Percentiles rank a stretch among this genome's conserved stretches.
phyloP scores from a whole-genome alignment of 2,888 invertebrate genomes.

The Zygothrica quintamaculata region DNA sequence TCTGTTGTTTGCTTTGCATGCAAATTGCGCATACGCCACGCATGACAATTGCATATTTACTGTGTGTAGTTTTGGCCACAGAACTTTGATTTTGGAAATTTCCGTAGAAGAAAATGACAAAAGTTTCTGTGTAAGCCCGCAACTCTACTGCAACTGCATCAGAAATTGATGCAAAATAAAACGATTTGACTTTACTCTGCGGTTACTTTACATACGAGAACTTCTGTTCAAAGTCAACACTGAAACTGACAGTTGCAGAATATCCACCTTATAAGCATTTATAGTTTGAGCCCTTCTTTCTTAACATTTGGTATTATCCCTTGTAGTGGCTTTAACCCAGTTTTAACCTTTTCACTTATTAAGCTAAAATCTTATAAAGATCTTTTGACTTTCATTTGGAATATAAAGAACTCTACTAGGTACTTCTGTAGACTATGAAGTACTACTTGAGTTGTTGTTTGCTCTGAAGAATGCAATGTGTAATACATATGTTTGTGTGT shows the following conservation, averaged over 20 bases:
- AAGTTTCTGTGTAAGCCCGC: too few species aligned
- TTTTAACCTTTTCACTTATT: neutral
- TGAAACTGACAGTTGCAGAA: too few species aligned
- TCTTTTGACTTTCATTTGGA: too few species aligned
- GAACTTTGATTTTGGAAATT: conserved; percentile 13
- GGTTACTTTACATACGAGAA: too few species aligned
- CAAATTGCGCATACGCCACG: conserved; percentile 75
- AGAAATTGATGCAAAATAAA: conserved; percentile 11
- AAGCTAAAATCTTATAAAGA: neutral
- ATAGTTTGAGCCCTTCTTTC: too few species aligned
- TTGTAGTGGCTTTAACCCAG: too few species aligned
- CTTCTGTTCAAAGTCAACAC: too few species aligned
- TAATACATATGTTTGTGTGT: conserved; percentile 10
- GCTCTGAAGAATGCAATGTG: conserved; percentile 28
- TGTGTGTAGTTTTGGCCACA: conserved; percentile 12
- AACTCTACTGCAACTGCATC: conserved; percentile 1
- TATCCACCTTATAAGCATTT: too few species aligned
- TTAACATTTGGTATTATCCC: too few species aligned
- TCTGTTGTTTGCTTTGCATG: conserved; percentile 27
- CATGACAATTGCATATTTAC: conserved; percentile 49
- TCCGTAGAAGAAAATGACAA: conserved; percentile 20
- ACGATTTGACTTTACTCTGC: neutral
- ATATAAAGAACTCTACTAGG: too few species aligned
- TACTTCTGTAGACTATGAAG: too few species aligned
- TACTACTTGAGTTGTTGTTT: conserved; percentile 24